phyloP scores from a whole-genome alignment of 2,888 invertebrate species.

The Actias luna region DNA sequence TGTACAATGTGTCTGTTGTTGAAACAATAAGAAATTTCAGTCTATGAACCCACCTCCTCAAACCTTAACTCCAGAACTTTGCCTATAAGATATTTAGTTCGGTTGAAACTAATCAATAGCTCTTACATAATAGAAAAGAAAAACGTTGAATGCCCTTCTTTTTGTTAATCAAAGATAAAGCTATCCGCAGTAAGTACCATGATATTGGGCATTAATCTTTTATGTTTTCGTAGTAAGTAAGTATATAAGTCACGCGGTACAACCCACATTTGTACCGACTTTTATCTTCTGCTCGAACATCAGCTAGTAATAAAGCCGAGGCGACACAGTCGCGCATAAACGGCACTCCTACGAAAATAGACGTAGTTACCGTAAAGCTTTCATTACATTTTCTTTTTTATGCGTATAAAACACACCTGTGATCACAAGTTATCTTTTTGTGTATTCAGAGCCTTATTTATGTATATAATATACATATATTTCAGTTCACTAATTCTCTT shows the following conservation, averaged over 20 bases:
- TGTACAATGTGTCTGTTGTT: no score
- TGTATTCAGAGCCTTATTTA: slow-evolving; percentile 34
- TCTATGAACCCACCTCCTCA: no score
- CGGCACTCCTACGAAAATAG: slow-evolving; percentile 28
- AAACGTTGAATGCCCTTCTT: no score
- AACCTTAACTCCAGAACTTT: no score
- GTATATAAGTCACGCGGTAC: not conserved
- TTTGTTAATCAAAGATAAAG: not conserved
- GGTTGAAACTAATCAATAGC: no score
- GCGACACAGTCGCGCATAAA: slow-evolving; percentile 34
- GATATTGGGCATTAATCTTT: not conserved
- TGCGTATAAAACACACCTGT: slow-evolving; percentile 53
- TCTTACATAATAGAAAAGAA: no score
- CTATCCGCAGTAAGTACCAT: not conserved
- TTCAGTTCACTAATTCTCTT: no score
- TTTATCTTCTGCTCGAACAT: slow-evolving; percentile 5
- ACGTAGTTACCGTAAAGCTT: slow-evolving; percentile 34
- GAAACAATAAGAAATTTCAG: no score
- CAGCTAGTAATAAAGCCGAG: slow-evolving; percentile 35
- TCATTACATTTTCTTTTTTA: slow-evolving; percentile 50
- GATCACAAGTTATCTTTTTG: slow-evolving; percentile 39
- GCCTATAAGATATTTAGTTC: no score
- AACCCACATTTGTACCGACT: not conserved
- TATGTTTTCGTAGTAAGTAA: not conserved
- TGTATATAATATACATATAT: slow-evolving; percentile 11